These are phyloP conservation scores for Sebastolobus altivelis DNA, from an alignment of 2,797 vertebrate genomes.

Conservation along the genomic window DNA sequence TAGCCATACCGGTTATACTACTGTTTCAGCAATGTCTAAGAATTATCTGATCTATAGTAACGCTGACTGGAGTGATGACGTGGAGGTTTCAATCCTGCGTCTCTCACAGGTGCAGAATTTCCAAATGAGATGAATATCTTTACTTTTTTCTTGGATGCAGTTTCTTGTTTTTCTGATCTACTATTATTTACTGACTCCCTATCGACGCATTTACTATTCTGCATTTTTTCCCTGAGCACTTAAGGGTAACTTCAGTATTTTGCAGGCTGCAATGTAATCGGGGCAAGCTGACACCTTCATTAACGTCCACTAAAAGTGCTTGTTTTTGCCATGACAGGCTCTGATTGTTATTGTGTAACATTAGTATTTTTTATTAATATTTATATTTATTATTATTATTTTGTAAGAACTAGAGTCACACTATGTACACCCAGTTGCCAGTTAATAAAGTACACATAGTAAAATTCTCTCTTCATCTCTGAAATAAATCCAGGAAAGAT, in stretches of 20 bases:
- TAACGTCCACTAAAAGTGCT: too few relatives aligned
- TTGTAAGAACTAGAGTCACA: too few relatives aligned
- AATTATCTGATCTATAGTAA: not conserved
- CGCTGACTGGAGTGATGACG: not conserved
- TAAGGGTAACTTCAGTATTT: too few relatives aligned
- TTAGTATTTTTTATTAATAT: too few relatives aligned
- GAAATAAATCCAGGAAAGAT: not conserved
- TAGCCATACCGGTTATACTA: not conserved
- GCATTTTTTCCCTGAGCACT: not conserved
- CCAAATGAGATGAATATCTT: not conserved
- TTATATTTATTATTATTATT: too few relatives aligned
- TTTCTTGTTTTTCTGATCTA: not conserved
- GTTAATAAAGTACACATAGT: not conserved
- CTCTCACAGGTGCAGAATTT: not conserved
- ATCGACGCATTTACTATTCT: not conserved
- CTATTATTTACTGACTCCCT: not conserved
- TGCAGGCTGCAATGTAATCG: too few relatives aligned
- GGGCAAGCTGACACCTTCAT: too few relatives aligned
- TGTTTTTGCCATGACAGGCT: too few relatives aligned
- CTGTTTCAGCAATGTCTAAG: not conserved
- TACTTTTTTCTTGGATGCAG: not conserved
- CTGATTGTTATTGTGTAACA: too few relatives aligned
- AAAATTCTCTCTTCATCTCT: not conserved
- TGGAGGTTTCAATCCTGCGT: not conserved
- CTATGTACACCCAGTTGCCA: not conserved